These are phyloP conservation scores for Danio choprae DNA, from an alignment of 2,797 vertebrate species.

Conservation along the genomic window DNA sequence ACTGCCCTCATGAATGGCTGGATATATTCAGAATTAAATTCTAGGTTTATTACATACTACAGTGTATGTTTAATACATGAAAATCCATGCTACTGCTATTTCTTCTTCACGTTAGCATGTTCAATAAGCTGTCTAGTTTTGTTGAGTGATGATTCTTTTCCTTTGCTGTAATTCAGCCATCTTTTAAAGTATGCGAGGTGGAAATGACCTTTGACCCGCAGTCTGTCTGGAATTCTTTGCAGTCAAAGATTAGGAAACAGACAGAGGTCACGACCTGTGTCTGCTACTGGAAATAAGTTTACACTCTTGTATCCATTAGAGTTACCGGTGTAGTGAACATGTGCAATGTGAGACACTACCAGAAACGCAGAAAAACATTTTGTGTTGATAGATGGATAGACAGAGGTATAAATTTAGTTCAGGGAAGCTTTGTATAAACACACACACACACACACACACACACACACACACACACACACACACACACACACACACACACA, in stretches of 20 bases:
- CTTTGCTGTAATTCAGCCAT: background rate
- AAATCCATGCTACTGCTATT: background rate
- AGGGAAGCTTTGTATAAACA: background rate
- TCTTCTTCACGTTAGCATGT: background rate
- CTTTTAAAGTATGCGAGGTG: conserved; percentile 31
- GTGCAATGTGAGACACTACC: background rate
- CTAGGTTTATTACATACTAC: background rate
- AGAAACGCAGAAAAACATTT: background rate
- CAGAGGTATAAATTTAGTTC: background rate
- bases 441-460: background rate
- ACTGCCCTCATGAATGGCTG: background rate
- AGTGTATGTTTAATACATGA: background rate
- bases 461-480: background rate
- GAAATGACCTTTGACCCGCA: conserved; percentile 43
- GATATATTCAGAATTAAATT: conserved; percentile 20
- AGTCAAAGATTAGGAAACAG: conserved; percentile 37
- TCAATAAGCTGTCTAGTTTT: conserved; percentile 23
- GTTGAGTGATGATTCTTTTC: conserved; percentile 66
- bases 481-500: background rate
- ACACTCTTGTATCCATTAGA: background rate
- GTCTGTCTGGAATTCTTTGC: conserved; percentile 43
- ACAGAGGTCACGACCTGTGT: conserved; percentile 19
- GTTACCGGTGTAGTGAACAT: background rate
- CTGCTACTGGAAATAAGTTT: conserved; percentile 20
- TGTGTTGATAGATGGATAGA: background rate